These are phyloP conservation scores for Holacanthella duospinosa DNA, from an alignment of 2,888 invertebrate species.

Conservation along the genomic window DNA sequence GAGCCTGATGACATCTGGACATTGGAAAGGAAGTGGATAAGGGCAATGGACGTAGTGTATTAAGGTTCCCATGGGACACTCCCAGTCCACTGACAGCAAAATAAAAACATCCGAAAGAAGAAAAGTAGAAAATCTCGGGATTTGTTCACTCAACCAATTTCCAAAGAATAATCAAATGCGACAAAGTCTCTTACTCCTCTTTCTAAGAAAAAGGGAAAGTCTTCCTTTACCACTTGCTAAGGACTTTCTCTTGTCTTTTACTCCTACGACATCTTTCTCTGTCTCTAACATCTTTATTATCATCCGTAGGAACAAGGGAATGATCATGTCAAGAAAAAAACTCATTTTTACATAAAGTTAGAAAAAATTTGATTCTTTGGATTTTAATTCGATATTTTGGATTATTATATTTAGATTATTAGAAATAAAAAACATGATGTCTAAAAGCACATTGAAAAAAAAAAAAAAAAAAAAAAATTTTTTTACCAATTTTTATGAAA, in stretches of 20 bases:
- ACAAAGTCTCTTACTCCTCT: slow-evolving; percentile 16
- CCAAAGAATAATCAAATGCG: slow-evolving; percentile 22
- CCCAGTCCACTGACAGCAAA: slow-evolving; percentile 13
- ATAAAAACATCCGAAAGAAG: neutral
- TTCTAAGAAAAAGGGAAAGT: slow-evolving; percentile 10
- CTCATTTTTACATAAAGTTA: too few species aligned
- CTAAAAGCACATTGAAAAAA: too few species aligned
- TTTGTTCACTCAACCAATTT: slow-evolving; percentile 16
- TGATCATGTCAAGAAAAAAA: too few species aligned
- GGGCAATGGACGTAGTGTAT: slow-evolving; percentile 11
- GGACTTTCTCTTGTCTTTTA: neutral
- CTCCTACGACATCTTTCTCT: neutral
- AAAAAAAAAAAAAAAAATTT: too few species aligned
- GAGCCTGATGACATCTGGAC: slow-evolving; percentile 2
- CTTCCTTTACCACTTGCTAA: too few species aligned
- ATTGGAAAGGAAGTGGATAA: slow-evolving; percentile 9
- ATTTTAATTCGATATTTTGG: too few species aligned
- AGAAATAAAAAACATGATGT: too few species aligned
- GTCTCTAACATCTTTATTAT: neutral
- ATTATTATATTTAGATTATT: too few species aligned
- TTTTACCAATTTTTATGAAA: too few species aligned
- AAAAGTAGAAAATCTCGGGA: slow-evolving; percentile 11
- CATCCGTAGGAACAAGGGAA: neutral
- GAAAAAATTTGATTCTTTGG: too few species aligned
- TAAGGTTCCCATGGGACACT: slow-evolving; percentile 17